phyloP scores from a whole-genome alignment of 30 jellyfish, hydroid and myxozoan species.

The Hydractinia symbiolongicarpus region DNA sequence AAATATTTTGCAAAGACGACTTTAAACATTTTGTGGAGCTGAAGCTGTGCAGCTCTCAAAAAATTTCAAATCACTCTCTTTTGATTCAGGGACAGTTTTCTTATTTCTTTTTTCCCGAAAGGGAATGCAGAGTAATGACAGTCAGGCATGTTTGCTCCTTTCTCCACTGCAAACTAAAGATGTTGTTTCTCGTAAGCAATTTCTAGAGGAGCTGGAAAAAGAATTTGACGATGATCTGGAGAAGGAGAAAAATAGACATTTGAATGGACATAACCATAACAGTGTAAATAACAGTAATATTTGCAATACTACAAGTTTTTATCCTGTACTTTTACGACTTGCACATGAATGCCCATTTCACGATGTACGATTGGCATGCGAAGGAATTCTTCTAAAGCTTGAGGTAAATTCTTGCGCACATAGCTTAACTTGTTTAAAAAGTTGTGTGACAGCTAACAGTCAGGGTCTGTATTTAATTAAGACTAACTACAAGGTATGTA shows the following conservation, averaged over 20 bases:
- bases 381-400: constrained; percentile 63
- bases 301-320: constrained; percentile 22
- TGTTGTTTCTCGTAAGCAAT: constrained; percentile 49
- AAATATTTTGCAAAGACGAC: too few species aligned
- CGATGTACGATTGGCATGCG: constrained; percentile 86
- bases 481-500: too few species aligned
- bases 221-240: constrained; percentile 32
- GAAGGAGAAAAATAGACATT: constrained; percentile 27
- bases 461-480: too few species aligned
- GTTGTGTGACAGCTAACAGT: too few species aligned
- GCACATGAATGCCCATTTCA: constrained; percentile 90
- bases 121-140: constrained; percentile 6
- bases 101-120: too few species aligned
- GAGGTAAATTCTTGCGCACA: constrained; percentile 53
- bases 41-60: too few species aligned
- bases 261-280: constrained; percentile 26
- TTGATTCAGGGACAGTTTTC: too few species aligned
- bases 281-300: constrained; percentile 21
- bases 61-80: too few species aligned
- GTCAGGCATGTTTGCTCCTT: constrained; percentile 17
- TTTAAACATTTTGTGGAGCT: too few species aligned
- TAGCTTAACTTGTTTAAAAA: too few species aligned
- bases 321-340: constrained; percentile 65
- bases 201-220: constrained; percentile 72
- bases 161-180: constrained; percentile 92